phyloP scores from a whole-genome alignment of 2,113 vertebrate species.

The Dromiciops gliroides region DNA sequence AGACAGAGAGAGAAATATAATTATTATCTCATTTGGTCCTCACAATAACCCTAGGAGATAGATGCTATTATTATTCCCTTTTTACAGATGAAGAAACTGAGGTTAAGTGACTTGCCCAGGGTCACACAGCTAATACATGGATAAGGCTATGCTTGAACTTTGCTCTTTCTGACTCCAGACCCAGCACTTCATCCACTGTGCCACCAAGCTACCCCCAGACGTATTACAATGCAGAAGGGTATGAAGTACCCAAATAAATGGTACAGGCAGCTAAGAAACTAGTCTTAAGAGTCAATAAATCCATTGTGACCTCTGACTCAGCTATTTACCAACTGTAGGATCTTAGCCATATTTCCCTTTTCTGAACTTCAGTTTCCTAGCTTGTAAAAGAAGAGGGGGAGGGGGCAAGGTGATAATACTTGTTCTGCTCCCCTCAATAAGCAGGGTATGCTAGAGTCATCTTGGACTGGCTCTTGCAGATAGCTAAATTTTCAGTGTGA shows the following conservation, averaged over 20 bases:
- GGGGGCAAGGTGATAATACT: no score
- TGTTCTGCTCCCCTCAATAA: no score
- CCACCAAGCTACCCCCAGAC: not conserved
- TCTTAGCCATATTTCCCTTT: not conserved
- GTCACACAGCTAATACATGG: not conserved
- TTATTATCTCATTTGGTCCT: not conserved
- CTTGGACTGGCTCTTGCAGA: not conserved
- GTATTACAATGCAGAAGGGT: not conserved
- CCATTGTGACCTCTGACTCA: not conserved
- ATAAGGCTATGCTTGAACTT: not conserved
- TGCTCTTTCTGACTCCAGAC: not conserved
- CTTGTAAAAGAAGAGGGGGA: not conserved
- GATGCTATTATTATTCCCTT: not conserved
- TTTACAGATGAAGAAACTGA: not conserved
- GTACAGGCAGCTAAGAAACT: not conserved
- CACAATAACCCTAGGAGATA: not conserved
- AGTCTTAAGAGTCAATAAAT: not conserved
- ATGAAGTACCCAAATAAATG: not conserved
- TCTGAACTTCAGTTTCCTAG: not conserved
- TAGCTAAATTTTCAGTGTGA: not conserved
- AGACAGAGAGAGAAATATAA: not conserved
- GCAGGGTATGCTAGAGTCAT: not conserved
- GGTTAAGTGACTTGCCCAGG: not conserved
- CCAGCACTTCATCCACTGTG: not conserved
- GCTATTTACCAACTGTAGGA: not conserved